Conservation (phyloP, 35 echinoderm and acorn worm species). For the Chiridota heheva region DNA sequence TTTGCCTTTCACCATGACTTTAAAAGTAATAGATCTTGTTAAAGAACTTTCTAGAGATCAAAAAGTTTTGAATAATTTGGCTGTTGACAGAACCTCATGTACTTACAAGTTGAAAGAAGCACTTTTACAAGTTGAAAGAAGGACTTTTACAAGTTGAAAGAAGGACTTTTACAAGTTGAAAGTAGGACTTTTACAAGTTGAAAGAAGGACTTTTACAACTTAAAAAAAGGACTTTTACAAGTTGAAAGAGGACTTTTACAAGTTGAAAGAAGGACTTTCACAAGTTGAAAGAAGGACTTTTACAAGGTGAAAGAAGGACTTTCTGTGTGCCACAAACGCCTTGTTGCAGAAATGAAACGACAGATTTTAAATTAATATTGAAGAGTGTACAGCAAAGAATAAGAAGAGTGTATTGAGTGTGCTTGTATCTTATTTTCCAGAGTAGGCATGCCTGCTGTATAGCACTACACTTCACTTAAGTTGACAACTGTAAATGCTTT, state of each 20-base stretch:
- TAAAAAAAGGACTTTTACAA: too few relatives aligned
- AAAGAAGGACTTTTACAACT: conserved; percentile 53
- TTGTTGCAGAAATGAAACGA: conserved; percentile 47
- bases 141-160: conserved; percentile 49
- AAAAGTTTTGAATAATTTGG: conserved; percentile 32
- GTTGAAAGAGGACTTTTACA: conserved; percentile 52
- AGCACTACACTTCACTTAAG: conserved; percentile 40
- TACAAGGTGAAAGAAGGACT: too few relatives aligned
- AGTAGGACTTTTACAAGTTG: conserved; percentile 48
- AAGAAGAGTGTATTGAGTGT: conserved; percentile 59
- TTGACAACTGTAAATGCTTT: conserved; percentile 48
- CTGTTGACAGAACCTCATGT: conserved; percentile 35
- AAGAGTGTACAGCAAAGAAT: conserved; percentile 54
- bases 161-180: conserved; percentile 49
- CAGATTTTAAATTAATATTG: conserved; percentile 33
- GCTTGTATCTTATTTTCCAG: conserved; percentile 47
- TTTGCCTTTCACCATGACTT: conserved; percentile 57
- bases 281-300: conserved; percentile 52
- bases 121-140: conserved; percentile 51
- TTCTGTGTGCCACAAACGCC: conserved; percentile 40
- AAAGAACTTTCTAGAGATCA: conserved; percentile 48
- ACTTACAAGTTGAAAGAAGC: conserved; percentile 55
- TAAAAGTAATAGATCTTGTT: conserved; percentile 31
- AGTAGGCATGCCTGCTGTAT: conserved; percentile 31
- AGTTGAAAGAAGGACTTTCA: conserved; percentile 47